Evolutionary conservation across 1,140 invertebrate genomes (phyloP).

Genomic region (Ostrea denselamellosa): DNA sequence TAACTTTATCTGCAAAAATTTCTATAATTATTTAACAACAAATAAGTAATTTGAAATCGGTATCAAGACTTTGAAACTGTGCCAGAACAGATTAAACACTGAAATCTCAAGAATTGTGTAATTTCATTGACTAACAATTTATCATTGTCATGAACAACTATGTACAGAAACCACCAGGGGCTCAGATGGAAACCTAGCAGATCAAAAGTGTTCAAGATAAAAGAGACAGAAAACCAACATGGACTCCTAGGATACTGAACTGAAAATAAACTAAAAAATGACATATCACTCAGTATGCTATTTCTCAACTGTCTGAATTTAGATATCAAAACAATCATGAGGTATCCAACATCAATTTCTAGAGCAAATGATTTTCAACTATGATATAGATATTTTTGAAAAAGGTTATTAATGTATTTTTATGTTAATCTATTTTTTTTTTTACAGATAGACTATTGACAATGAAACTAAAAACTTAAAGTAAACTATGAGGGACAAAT

Average conservation of each 20-base stretch:
- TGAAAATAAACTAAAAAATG: neutral
- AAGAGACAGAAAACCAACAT: neutral
- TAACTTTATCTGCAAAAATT: neutral
- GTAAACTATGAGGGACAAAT: no score
- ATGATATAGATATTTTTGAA: no score
- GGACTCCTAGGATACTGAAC: neutral
- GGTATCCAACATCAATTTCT: no score
- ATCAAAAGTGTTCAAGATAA: neutral
- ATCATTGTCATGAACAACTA: neutral
- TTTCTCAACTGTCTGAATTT: neutral
- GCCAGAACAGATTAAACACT: conserved; percentile 3
- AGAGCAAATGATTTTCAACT: no score
- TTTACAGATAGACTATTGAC: no score
- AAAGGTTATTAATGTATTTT: no score
- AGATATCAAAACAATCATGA: no score
- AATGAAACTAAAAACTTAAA: no score
- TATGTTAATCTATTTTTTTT: no score
- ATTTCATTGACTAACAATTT: neutral
- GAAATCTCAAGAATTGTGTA: conserved; percentile 10
- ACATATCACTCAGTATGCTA: neutral
- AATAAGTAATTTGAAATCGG: neutral
- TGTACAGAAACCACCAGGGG: neutral
- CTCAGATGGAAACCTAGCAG: neutral
- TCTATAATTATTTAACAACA: conserved; percentile 1
- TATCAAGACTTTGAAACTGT: conserved; percentile 15